phyloP scores from a whole-genome alignment of 2,797 vertebrate species.

The Sorex maritimensis region DNA sequence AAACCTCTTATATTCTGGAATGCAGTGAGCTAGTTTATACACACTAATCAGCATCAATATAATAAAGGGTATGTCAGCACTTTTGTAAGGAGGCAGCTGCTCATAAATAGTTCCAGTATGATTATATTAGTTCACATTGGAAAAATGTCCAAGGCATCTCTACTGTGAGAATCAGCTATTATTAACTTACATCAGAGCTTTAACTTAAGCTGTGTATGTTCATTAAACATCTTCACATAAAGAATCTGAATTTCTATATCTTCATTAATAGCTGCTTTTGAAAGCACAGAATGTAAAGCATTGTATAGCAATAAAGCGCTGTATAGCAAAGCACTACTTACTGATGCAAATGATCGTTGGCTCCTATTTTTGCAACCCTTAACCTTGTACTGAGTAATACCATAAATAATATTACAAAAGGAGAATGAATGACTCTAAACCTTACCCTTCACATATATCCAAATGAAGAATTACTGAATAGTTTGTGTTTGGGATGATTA shows the following conservation, averaged over 20 bases:
- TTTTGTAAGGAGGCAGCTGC: constrained; percentile 83
- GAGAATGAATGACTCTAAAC: background rate
- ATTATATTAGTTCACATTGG: constrained; percentile 68
- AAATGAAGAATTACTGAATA: background rate
- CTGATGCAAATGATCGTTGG: background rate
- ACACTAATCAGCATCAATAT: constrained; percentile 78
- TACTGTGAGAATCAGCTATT: constrained; percentile 51
- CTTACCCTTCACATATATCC: background rate
- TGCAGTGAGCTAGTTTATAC: constrained; percentile 56
- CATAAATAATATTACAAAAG: background rate
- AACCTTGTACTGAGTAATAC: background rate
- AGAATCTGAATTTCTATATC: background rate
- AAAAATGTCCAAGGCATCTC: constrained; percentile 63
- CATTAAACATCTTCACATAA: constrained; percentile 46
- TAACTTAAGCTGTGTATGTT: constrained; percentile 28
- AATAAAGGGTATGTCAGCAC: constrained; percentile 76
- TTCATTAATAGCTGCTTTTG: constrained; percentile 54
- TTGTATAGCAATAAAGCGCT: background rate
- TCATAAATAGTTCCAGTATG: constrained; percentile 68
- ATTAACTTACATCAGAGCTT: constrained; percentile 64
- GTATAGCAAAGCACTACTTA: background rate
- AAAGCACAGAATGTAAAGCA: background rate
- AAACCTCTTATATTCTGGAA: constrained; percentile 58
- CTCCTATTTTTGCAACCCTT: background rate
- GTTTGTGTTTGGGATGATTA: background rate